Conservation (phyloP, 2,888 invertebrate genomes). For the Acrocyrtus sp. region DNA sequence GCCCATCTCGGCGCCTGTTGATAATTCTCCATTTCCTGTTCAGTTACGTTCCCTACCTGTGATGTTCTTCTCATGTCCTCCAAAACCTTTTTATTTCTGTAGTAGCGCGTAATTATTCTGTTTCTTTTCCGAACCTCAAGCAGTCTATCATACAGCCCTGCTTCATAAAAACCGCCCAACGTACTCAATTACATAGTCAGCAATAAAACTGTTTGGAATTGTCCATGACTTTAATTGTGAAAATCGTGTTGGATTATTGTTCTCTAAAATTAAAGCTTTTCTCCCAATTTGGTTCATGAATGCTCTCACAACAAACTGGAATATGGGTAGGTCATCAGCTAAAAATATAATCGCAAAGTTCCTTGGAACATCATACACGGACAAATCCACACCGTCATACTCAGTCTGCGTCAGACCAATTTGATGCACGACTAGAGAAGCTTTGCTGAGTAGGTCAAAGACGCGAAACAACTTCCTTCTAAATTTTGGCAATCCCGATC, state of each 20-base stretch:
- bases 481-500: background rate
- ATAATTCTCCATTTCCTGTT: too few relatives aligned
- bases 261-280: background rate
- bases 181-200: slow-evolving; percentile 7
- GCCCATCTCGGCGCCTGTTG: slow-evolving; percentile 41
- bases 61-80: too few relatives aligned
- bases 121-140: slow-evolving; percentile 22
- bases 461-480: slow-evolving; percentile 6
- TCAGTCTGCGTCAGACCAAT: background rate
- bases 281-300: background rate
- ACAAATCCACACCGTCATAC: background rate
- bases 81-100: too few relatives aligned
- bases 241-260: slow-evolving; percentile 12
- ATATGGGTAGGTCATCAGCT: slow-evolving; percentile 29
- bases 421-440: slow-evolving; percentile 10
- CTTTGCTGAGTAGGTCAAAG: background rate
- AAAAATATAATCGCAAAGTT: slow-evolving; percentile 27
- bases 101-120: slow-evolving; percentile 25
- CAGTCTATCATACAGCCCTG: slow-evolving; percentile 25
- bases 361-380: slow-evolving; percentile 1
- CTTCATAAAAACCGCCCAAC: slow-evolving; percentile 24
- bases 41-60: too few relatives aligned
- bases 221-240: slow-evolving; percentile 29
- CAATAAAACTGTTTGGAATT: slow-evolving; percentile 23
- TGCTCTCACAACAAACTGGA: slow-evolving; percentile 9